Evolutionary conservation across 2,113 vertebrate genomes (phyloP).

Genomic region (Cryptoleucopteryx plumbea): DNA sequence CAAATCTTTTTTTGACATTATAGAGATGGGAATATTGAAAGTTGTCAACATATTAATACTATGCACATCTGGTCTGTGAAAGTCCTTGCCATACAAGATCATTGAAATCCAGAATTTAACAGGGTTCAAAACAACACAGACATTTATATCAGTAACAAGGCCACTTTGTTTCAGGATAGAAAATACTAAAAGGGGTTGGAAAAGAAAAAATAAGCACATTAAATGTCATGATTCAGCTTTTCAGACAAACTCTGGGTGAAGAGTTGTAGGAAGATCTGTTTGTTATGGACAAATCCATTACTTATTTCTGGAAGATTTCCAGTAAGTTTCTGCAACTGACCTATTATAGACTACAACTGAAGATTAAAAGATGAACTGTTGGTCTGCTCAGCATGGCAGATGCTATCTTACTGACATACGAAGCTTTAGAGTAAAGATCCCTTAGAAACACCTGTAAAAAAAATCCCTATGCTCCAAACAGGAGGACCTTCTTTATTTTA

Average conservation of each 20-base stretch:
- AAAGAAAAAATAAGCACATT: background rate
- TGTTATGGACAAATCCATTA: background rate
- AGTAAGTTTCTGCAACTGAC: background rate
- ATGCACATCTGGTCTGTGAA: background rate
- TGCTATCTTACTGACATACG: background rate
- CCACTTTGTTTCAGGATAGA: background rate
- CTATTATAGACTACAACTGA: background rate
- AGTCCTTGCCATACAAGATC: background rate
- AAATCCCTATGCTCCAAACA: accelerated
- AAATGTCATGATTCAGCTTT: background rate
- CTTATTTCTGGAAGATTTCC: background rate
- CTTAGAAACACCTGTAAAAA: background rate
- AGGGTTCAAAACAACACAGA: background rate
- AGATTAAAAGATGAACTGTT: background rate
- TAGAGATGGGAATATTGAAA: background rate
- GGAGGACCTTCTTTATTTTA: background rate
- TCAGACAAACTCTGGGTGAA: background rate
- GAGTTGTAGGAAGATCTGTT: background rate
- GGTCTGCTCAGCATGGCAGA: background rate
- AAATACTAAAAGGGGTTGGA: background rate
- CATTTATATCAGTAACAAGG: background rate
- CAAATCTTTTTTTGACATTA: background rate
- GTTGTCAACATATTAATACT: background rate
- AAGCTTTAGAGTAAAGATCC: background rate
- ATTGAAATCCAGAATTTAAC: background rate